Evolutionary conservation across 2,797 vertebrate species (phyloP), one percentile per base, ranked within the genome.

Genomic region (Anolis apletophallus): DNA sequence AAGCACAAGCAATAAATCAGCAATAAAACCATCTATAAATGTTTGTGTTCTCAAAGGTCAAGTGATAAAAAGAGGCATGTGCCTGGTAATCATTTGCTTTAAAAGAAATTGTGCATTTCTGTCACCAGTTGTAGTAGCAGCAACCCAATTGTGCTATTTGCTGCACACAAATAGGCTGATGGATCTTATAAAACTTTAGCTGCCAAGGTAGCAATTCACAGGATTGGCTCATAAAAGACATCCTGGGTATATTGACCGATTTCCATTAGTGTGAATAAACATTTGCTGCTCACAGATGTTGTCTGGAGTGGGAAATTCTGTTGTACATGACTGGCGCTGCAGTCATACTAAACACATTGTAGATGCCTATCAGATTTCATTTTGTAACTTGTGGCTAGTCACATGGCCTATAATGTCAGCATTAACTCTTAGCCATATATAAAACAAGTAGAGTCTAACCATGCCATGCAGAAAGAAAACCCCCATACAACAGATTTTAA

Each of bases 21-120:
- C 55, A 83, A 83, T 79, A 87, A 87, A 81, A 9, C 67, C 21
- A 87, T 83, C 67, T 61, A 87, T 79, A 79, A 52, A 87, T 87
- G 54, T 87, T 83, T 87, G 77, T 61, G 83, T 87, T 83, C 75
- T 78, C 81, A 87, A 87, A 87, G 86, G 81, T 87, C 81, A 87
- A 79, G 68, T 61, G 75, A 83, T 87, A 72, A 87, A 87, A 83
- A 71, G 10, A 78, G 68, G 67, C 36, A 78, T 72, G 46, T 73
- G 86, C 81, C 81, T 83, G 69, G 69, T 78, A 78, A 72, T 83
- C 83, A 83, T 83, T 83, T 87, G 74, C 75, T 87, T 78, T 72
- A 71, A 83, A 85, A 81, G 61, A 64, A 78, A 83, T 64, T 29
- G 75, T 82, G 34, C 54, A 23, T 71, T 87, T 82, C 52, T 77